These are phyloP conservation scores for Ceratotherium simum DNA, from an alignment of 2,113 vertebrate species.

Conservation along the genomic window DNA sequence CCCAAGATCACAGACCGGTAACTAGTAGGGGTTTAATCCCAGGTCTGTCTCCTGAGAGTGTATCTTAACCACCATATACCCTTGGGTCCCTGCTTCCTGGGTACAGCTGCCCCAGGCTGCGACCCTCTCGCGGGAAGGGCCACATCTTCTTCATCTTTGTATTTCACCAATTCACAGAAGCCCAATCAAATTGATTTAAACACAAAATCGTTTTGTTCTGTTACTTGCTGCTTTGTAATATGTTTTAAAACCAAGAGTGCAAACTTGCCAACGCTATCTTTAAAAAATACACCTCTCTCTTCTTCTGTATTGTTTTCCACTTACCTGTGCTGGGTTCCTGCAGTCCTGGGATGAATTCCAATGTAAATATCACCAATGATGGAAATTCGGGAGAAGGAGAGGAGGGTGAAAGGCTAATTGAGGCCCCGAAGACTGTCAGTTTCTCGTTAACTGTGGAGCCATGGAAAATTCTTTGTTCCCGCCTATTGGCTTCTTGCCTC, in stretches of 20 bases:
- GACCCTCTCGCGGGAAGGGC: neutral
- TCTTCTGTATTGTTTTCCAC: conserved; percentile 58
- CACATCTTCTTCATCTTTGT: neutral
- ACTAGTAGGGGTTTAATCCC: neutral
- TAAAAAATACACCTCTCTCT: neutral
- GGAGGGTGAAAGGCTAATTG: conserved; percentile 68
- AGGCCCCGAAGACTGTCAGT: conserved; percentile 64
- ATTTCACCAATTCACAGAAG: neutral
- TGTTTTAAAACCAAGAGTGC: conserved; percentile 50
- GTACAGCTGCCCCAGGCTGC: rapidly evolving
- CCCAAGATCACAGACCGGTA: neutral
- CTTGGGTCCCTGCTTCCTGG: rapidly evolving
- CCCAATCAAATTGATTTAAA: neutral
- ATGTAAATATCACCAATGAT: conserved; percentile 69
- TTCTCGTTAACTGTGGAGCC: conserved; percentile 55
- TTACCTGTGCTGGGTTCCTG: conserved; percentile 47
- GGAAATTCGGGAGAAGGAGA: conserved; percentile 68
- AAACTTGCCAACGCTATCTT: conserved; percentile 38
- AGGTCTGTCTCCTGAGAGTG: neutral
- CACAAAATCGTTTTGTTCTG: conserved; percentile 56
- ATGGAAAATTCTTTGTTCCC: conserved; percentile 78
- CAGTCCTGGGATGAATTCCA: conserved; percentile 74
- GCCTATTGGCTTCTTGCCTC: conserved; percentile 75
- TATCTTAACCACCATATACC: neutral
- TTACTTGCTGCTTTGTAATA: conserved; percentile 55